Percentiles rank a stretch among this genome's conserved stretches.
These are phyloP conservation scores for Drosophila fuyamai DNA, from an alignment of 1,140 invertebrate genomes.

Conservation along the genomic window DNA sequence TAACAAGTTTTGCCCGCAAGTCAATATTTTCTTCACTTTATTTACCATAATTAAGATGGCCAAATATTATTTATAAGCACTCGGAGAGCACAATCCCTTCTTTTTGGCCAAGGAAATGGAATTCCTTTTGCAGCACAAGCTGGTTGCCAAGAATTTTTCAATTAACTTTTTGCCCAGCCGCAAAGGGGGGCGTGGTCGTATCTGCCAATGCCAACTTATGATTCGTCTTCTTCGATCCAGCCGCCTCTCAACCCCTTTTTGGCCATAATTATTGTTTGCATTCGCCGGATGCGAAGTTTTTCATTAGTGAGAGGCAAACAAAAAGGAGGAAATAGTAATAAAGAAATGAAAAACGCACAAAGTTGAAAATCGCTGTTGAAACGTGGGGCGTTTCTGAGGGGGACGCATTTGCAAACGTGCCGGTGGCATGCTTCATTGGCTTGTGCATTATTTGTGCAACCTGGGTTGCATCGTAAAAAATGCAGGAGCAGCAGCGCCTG, in stretches of 20 bases:
- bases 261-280: constrained; percentile 53
- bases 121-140: constrained; percentile 3
- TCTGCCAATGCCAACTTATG: constrained; percentile 19
- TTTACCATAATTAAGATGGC: constrained; percentile 22
- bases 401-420: constrained; percentile 55
- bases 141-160: constrained; percentile 39
- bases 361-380: constrained; percentile 66
- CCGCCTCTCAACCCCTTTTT: background rate
- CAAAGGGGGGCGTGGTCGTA: constrained; percentile 7
- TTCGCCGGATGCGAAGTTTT: constrained; percentile 52
- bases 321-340: constrained; percentile 47
- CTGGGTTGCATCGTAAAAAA: constrained; percentile 80
- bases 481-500: constrained; percentile 56
- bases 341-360: constrained; percentile 62
- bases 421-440: constrained; percentile 79
- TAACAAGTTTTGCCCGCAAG: background rate
- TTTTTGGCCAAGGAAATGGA: constrained; percentile 11
- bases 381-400: constrained; percentile 7
- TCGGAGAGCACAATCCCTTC: background rate
- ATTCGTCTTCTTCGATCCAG: constrained; percentile 30
- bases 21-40: constrained; percentile 8
- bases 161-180: constrained; percentile 31
- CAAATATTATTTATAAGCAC: constrained; percentile 17
- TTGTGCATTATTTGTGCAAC: constrained; percentile 81
- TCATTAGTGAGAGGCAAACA: constrained; percentile 53